phyloP scores from a whole-genome alignment of 2,888 invertebrate genomes.

The Invenusta paracnida region DNA sequence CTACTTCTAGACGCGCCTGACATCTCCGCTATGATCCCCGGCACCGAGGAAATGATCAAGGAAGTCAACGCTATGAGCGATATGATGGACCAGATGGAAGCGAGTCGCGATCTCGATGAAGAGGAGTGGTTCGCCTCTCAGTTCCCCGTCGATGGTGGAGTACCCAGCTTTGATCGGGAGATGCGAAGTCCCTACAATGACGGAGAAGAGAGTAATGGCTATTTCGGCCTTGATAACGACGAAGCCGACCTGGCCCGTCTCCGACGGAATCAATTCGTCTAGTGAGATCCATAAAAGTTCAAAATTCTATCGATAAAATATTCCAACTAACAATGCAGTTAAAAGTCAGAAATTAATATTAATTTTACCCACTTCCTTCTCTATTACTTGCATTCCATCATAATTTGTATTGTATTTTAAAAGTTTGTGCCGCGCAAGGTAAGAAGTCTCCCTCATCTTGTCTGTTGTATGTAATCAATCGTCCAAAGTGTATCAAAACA shows the following conservation, averaged over 20 bases:
- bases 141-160: neutral
- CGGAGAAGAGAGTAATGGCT: neutral
- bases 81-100: constrained; percentile 22
- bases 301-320: no score
- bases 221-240: neutral
- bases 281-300: no score
- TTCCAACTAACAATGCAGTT: no score
- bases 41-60: neutral
- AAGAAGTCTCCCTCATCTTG: no score
- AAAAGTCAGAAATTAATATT: no score
- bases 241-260: neutral
- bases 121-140: neutral
- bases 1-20: neutral
- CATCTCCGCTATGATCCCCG: constrained; percentile 14
- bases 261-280: neutral
- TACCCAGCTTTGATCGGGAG: no score
- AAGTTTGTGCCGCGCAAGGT: no score
- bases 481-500: no score
- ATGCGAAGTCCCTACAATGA: neutral
- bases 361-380: no score
- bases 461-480: no score
- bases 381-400: no score
- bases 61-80: constrained; percentile 18
- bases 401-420: no score
- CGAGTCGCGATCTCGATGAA: neutral